Evolutionary conservation across 2,888 invertebrate species (phyloP).

Genomic region (Acronicta alni): DNA sequence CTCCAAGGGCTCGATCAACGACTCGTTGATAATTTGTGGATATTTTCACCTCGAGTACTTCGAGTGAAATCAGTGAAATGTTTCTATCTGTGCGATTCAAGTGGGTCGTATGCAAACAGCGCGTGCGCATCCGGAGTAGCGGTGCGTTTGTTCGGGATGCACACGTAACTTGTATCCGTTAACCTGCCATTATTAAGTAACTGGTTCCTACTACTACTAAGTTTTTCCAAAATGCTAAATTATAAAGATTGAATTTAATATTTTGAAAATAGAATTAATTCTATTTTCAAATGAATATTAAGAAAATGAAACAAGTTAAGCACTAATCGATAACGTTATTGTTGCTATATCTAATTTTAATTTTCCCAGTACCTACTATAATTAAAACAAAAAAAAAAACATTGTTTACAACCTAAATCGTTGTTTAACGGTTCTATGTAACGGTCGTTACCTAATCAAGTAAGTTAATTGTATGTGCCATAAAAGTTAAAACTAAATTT

Average conservation of each 20-base stretch:
- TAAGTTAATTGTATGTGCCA: not conserved
- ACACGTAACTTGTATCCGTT: slow-evolving; percentile 25
- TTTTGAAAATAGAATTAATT: not conserved
- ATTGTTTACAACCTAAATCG: not conserved
- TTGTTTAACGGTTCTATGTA: not conserved
- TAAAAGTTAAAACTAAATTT: too few relatives aligned
- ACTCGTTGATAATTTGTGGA: slow-evolving; percentile 33
- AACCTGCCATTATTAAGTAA: slow-evolving; percentile 7
- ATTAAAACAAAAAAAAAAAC: too few relatives aligned
- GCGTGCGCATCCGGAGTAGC: slow-evolving; percentile 54
- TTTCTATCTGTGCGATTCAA: slow-evolving; percentile 47
- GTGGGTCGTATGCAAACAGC: slow-evolving; percentile 55
- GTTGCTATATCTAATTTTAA: too few relatives aligned
- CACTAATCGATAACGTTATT: too few relatives aligned
- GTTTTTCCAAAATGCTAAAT: not conserved
- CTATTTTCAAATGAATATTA: too few relatives aligned
- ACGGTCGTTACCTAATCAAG: too few relatives aligned
- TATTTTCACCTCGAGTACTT: slow-evolving; percentile 41
- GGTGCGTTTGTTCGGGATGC: slow-evolving; percentile 41
- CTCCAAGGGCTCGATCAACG: slow-evolving; percentile 42
- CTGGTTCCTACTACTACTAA: slow-evolving; percentile 6
- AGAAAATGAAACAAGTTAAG: too few relatives aligned
- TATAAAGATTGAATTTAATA: not conserved
- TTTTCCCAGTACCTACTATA: too few relatives aligned
- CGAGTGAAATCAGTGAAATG: slow-evolving; percentile 59